Base-by-base conservation (phyloP, 1,140 invertebrate genomes). In the Helicoverpa armigera region DNA sequence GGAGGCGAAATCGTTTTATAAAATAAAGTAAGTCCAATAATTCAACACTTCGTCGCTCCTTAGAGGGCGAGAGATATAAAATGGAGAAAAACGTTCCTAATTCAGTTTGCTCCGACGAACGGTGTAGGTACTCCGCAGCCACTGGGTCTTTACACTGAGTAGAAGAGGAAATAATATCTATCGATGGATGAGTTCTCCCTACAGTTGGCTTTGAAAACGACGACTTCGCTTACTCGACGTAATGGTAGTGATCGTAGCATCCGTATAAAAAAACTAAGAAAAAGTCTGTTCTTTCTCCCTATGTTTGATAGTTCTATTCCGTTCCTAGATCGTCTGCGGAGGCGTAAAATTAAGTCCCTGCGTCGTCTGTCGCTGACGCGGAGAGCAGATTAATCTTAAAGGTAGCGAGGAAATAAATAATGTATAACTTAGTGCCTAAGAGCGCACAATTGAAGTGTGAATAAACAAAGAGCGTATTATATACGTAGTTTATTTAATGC, bases 1-100 rank as follows among this genome's bases (percentile, higher is more conserved):
- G 63, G 78, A 86, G 81, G 85, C 80, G 85, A 88, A 90, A 89
- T 92, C 89, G 86, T 89, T 91, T 90, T 91, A 91, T 91, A 92
- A 91, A 90, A 90, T 91, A 91, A 91, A 91, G 88, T 90, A 89
- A 88, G 80, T 87, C 87, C 88, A 89, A 91, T 91, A 91, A 91
- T 89, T 92, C 89, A 90, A 87, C 91, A 91, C 88, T 90, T 91
- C 84, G 83, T 65, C 88, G 84, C 85, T 89, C 86, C 82, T 88
- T 85, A 87, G 84, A 87, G 88, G 83, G 87, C 81, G 86, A 85
- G 85, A 87, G 83, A 88, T 89, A 90, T 88, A 88, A 87, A 90
- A 91, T 90, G 86, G 85, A 88, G 90, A 91, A 91, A 92, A 92
- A 90, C 86, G 88, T 83, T 84, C 86, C 85, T 90, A 90, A 91